Percentiles rank a stretch among this genome's conserved stretches.
These are phyloP conservation scores for Meda fulgida DNA, from an alignment of 2,797 vertebrate species.

Conservation along the genomic window DNA sequence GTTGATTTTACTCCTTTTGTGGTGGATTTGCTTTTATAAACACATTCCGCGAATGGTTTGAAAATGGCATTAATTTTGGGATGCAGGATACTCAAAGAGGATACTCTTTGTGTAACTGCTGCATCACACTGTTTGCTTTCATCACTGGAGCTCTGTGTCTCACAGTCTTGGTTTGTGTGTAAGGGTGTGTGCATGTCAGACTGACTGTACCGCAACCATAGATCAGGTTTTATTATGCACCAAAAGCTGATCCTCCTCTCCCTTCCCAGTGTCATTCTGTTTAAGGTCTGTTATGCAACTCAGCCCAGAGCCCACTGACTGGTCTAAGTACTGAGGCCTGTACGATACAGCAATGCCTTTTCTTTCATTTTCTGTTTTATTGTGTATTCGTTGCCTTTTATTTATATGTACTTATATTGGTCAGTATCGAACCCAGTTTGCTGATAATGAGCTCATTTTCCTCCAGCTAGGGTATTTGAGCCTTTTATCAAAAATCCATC, in stretches of 20 bases:
- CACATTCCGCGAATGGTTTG: background rate
- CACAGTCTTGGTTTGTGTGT: slow-evolving; percentile 21
- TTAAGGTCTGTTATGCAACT: slow-evolving; percentile 59
- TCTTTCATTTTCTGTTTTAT: too few species aligned
- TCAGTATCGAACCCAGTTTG: background rate
- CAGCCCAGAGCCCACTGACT: slow-evolving; percentile 78
- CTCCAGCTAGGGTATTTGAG: too few species aligned
- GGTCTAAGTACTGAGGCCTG: slow-evolving; percentile 65
- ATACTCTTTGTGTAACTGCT: background rate
- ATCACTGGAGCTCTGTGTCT: slow-evolving; percentile 1
- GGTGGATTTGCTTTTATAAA: background rate
- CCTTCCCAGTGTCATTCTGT: slow-evolving; percentile 75
- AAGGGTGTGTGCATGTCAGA: slow-evolving; percentile 43
- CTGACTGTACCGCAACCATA: slow-evolving; percentile 73
- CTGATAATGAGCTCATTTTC: too few species aligned
- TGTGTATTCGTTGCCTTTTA: background rate
- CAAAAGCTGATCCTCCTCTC: slow-evolving; percentile 72
- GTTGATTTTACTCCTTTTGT: background rate
- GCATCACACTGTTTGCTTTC: slow-evolving; percentile 1
- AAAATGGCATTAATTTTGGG: background rate
- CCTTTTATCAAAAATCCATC: too few species aligned
- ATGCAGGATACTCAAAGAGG: background rate
- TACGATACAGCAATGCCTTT: slow-evolving; percentile 32
- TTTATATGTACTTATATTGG: background rate
- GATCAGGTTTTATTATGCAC: slow-evolving; percentile 81